Conservation (phyloP, 2,113 vertebrate species). For the Anas platyrhynchos region DNA sequence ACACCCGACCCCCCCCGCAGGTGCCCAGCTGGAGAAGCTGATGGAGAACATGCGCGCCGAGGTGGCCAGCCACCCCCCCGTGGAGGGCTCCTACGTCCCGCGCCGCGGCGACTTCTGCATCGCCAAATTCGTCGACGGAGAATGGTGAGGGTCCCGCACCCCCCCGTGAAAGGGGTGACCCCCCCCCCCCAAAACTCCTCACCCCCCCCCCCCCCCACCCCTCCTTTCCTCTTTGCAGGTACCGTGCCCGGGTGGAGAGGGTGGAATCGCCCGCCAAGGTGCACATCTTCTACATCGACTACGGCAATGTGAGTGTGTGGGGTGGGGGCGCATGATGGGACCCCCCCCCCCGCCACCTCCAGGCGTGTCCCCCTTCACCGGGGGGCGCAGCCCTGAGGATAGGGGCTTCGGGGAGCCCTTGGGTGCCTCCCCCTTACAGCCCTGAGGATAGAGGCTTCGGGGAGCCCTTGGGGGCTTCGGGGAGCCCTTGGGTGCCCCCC, state of each 20-base stretch:
- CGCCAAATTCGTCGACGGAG: conserved; percentile 94
- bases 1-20: conserved; percentile 56
- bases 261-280: conserved; percentile 84
- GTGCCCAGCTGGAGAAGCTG: conserved; percentile 91
- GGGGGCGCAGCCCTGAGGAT: too few relatives aligned
- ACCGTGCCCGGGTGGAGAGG: too few relatives aligned
- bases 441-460: too few relatives aligned
- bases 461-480: too few relatives aligned
- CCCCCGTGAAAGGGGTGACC: background rate
- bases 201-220: too few relatives aligned
- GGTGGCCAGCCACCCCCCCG: conserved; percentile 87
- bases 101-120: conserved; percentile 95
- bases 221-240: too few relatives aligned
- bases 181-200: too few relatives aligned
- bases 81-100: conserved; percentile 88
- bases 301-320: conserved; percentile 91
- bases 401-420: too few relatives aligned
- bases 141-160: conserved; percentile 83
- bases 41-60: conserved; percentile 97
- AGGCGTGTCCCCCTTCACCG: too few relatives aligned
- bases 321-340: background rate
- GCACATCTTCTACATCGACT: conserved; percentile 97
- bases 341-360: too few relatives aligned
- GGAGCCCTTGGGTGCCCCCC: too few relatives aligned
- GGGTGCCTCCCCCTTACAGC: background rate